phyloP scores from a whole-genome alignment of 1,140 invertebrate genomes.

The Aleiodes sp. region DNA sequence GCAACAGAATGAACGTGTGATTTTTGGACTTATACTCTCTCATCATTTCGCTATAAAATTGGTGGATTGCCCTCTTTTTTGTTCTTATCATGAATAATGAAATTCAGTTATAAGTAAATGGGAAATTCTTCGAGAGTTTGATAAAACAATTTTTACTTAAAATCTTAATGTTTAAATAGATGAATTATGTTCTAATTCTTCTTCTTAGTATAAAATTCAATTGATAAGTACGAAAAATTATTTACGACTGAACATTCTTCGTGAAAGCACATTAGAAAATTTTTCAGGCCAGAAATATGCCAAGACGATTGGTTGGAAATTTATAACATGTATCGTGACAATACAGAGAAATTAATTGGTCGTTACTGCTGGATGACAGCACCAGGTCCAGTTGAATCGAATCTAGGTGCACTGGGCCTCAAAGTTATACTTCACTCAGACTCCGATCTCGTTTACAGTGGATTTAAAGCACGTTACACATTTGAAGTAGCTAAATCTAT shows the following conservation, averaged over 20 bases:
- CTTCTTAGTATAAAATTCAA: no score
- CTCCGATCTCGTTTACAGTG: constrained; percentile 82
- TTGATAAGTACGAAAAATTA: no score
- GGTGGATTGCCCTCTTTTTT: no score
- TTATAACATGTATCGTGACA: constrained; percentile 85
- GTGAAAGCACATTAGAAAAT: not conserved
- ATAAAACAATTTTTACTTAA: not conserved
- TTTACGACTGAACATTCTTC: no score
- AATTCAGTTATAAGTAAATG: no score
- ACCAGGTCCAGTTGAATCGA: constrained; percentile 90
- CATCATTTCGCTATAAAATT: no score
- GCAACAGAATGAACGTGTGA: no score
- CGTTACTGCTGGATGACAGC: constrained; percentile 85
- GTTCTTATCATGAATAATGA: no score
- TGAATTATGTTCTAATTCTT: no score
- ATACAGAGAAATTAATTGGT: constrained; percentile 82
- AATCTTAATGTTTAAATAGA: not conserved
- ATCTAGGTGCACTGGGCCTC: constrained; percentile 82
- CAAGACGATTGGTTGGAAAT: constrained; percentile 94
- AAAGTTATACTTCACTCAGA: constrained; percentile 88
- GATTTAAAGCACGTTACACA: constrained; percentile 89
- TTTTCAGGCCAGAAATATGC: constrained; percentile 74
- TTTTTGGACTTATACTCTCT: no score
- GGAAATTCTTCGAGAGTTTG: not conserved
- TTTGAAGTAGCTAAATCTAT: constrained; percentile 88